Percentiles rank a stretch among this genome's conserved stretches.
These are phyloP conservation scores for Chirona hameri DNA, from an alignment of 2,888 invertebrate genomes.

Conservation along the genomic window DNA sequence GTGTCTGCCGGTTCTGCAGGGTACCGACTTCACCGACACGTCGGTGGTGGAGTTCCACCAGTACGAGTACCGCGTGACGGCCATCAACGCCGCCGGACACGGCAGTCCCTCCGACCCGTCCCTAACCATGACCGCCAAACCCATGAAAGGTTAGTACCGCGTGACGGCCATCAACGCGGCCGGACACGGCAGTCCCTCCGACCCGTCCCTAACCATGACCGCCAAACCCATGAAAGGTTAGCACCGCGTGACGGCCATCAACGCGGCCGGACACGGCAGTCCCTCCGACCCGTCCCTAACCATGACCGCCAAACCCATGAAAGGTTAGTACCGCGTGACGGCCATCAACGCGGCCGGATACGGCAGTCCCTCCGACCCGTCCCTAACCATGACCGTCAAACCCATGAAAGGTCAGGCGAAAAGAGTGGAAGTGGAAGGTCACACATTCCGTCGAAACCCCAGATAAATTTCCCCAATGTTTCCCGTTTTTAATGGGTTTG, in stretches of 20 bases:
- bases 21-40: slow-evolving; percentile 74
- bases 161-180: slow-evolving; percentile 90
- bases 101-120: slow-evolving; percentile 88
- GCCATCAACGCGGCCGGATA: slow-evolving; percentile 91
- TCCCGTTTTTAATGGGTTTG: too few relatives aligned
- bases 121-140: slow-evolving; percentile 75
- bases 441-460: too few relatives aligned
- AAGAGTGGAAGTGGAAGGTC: too few relatives aligned
- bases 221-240: slow-evolving; percentile 86
- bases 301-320: slow-evolving; percentile 84
- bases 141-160: slow-evolving; percentile 84
- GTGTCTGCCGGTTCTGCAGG: slow-evolving; percentile 44
- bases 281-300: slow-evolving; percentile 82
- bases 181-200: slow-evolving; percentile 85
- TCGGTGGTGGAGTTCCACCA: slow-evolving; percentile 86
- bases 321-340: slow-evolving; percentile 79
- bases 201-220: slow-evolving; percentile 74
- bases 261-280: slow-evolving; percentile 87
- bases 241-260: slow-evolving; percentile 87
- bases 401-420: slow-evolving; percentile 57
- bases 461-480: too few relatives aligned
- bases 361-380: slow-evolving; percentile 84
- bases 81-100: slow-evolving; percentile 88
- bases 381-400: slow-evolving; percentile 75
- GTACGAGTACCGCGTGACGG: slow-evolving; percentile 89